phyloP scores from a whole-genome alignment of 2,888 invertebrate genomes.

The Dromius quadrimaculatus region DNA sequence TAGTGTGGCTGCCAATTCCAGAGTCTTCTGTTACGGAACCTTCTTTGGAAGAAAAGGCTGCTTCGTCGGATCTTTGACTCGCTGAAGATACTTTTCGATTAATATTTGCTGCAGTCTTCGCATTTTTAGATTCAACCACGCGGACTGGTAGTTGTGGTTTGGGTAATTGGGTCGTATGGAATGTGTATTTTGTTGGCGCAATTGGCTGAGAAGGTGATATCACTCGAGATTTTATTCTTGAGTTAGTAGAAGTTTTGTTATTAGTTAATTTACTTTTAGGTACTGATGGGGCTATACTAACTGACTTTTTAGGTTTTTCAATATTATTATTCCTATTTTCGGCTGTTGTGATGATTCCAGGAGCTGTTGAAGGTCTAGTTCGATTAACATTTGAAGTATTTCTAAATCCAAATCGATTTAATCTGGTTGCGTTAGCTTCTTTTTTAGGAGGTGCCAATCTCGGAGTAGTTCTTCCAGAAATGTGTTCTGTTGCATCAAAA shows the following conservation, averaged over 20 bases:
- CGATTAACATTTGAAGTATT: slow-evolving; percentile 70
- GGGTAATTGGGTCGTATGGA: slow-evolving; percentile 81
- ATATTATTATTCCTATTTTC: slow-evolving; percentile 57
- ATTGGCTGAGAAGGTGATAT: slow-evolving; percentile 56
- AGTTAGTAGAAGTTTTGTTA: slow-evolving; percentile 54
- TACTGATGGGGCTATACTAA: slow-evolving; percentile 51
- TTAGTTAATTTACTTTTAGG: slow-evolving; percentile 31
- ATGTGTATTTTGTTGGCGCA: slow-evolving; percentile 71
- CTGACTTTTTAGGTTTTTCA: slow-evolving; percentile 54
- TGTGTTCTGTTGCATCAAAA: slow-evolving; percentile 68
- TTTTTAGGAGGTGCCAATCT: slow-evolving; percentile 76
- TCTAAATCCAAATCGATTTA: slow-evolving; percentile 84
- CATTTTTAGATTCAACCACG: slow-evolving; percentile 75
- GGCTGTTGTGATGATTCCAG: slow-evolving; percentile 57
- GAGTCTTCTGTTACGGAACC: slow-evolving; percentile 77
- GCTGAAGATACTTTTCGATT: slow-evolving; percentile 72
- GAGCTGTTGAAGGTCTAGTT: slow-evolving; percentile 72
- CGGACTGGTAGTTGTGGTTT: slow-evolving; percentile 78
- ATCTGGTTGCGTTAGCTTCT: slow-evolving; percentile 72
- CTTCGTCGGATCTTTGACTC: slow-evolving; percentile 68
- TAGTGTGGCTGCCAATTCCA: slow-evolving; percentile 68
- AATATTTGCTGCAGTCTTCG: slow-evolving; percentile 80
- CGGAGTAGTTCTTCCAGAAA: slow-evolving; percentile 76
- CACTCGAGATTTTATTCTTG: slow-evolving; percentile 53
- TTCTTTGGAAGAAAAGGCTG: slow-evolving; percentile 70